Percentiles rank a stretch among this genome's conserved stretches.
Conservation (phyloP, 2,797 vertebrate genomes). For the Propithecus deckenii region DNA sequence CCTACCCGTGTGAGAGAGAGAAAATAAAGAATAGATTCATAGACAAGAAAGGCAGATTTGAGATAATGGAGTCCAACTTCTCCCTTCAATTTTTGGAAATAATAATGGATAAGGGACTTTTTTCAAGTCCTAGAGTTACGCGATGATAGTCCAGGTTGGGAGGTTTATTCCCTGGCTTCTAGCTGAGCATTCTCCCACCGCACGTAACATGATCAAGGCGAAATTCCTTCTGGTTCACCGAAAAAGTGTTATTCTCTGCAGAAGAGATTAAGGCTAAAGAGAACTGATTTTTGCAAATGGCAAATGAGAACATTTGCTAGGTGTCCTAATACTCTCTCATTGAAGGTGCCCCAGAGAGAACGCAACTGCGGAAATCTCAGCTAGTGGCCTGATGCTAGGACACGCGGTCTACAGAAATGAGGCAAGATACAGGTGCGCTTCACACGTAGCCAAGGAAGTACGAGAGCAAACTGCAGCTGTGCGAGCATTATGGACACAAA, state of each 20-base stretch:
- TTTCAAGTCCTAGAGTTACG: background rate
- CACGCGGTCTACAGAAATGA: background rate
- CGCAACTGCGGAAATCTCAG: background rate
- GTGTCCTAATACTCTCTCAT: background rate
- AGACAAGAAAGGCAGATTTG: background rate
- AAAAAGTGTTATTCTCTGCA: background rate
- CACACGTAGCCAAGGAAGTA: too few species aligned
- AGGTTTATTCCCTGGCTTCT: background rate
- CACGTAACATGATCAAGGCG: background rate
- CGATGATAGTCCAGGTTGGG: background rate
- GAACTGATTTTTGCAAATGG: conserved; percentile 21
- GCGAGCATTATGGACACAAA: too few species aligned
- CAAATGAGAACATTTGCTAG: background rate
- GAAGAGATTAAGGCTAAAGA: background rate
- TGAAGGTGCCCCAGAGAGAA: background rate
- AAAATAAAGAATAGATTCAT: conserved; percentile 34
- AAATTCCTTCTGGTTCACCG: background rate
- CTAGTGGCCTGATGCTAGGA: background rate
- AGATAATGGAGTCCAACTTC: background rate
- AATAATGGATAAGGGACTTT: background rate
- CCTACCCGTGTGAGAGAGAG: background rate
- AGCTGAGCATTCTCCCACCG: background rate
- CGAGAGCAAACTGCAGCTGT: too few species aligned
- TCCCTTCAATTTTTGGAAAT: conserved; percentile 13
- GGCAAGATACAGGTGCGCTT: too few species aligned